These are phyloP conservation scores for Bemisia tabaci DNA, from an alignment of 1,140 invertebrate genomes.

Conservation along the genomic window DNA sequence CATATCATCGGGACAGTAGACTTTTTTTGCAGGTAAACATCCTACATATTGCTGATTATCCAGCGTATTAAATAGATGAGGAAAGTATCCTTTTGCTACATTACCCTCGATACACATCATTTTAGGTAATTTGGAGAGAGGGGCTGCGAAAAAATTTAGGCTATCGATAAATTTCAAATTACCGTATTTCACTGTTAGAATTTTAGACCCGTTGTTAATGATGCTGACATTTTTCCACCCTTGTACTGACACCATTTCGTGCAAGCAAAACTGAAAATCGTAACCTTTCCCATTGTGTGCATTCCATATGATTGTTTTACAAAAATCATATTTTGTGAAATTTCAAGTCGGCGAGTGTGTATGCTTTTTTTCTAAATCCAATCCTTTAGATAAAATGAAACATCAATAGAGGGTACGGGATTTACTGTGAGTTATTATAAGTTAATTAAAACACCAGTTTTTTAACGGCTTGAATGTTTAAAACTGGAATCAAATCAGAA, in stretches of 20 bases:
- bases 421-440: no score
- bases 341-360: no score
- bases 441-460: no score
- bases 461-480: no score
- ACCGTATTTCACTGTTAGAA: not conserved
- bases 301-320: not conserved
- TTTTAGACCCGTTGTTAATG: conserved; percentile 1
- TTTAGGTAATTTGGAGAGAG: conserved; percentile 10
- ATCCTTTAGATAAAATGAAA: no score
- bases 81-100: conserved; percentile 20
- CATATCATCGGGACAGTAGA: conserved; percentile 18
- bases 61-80: conserved; percentile 20
- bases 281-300: conserved; percentile 5
- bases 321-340: no score
- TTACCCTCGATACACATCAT: conserved; percentile 16
- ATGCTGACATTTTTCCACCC: no score
- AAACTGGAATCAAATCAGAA: no score
- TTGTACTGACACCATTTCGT: not conserved
- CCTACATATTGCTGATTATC: conserved; percentile 20
- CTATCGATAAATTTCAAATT: conserved; percentile 6
- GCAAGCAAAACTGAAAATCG: not conserved
- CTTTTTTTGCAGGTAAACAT: conserved; percentile 13
- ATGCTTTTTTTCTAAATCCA: no score
- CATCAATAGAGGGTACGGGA: no score
- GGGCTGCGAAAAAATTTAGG: conserved; percentile 3